A percentile compares a stretch with the other conserved stretches of the same genome.
phyloP scores from a whole-genome alignment of 2,797 vertebrate species.

The Thalassophryne amazonica region DNA sequence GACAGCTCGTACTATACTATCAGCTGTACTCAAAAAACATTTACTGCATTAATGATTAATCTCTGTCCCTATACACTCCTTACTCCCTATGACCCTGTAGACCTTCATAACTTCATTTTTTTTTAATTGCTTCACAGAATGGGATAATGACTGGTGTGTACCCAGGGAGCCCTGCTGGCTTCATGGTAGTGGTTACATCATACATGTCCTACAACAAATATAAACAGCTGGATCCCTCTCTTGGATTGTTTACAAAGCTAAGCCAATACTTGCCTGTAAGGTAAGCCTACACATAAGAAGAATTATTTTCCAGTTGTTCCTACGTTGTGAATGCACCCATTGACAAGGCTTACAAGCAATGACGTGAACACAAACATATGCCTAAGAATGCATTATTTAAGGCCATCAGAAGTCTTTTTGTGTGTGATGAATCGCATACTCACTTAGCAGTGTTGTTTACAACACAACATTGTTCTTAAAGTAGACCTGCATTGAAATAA shows the following conservation, averaged over 20 bases:
- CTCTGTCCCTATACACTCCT: not conserved
- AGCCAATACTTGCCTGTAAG: conserved; percentile 76
- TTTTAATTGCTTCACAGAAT: conserved; percentile 67
- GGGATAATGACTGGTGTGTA: conserved; percentile 95
- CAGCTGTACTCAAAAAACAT: not conserved
- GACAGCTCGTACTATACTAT: no score
- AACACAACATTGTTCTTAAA: no score
- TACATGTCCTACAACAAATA: conserved; percentile 92
- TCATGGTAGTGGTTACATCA: conserved; percentile 90
- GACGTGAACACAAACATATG: no score
- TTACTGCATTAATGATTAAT: not conserved
- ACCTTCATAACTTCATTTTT: conserved; percentile 1
- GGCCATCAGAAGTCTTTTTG: no score
- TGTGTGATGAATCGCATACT: no score
- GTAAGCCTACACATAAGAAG: conserved; percentile 41
- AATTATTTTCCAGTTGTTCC: no score
- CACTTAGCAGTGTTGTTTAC: no score
- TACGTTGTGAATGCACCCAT: no score
- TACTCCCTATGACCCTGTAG: not conserved
- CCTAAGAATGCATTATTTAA: no score
- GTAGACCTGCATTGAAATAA: no score
- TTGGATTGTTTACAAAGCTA: conserved; percentile 85
- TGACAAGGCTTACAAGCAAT: no score
- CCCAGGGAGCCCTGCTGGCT: conserved; percentile 92
- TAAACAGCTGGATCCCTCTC: conserved; percentile 87